A percentile compares a stretch with the other conserved stretches of the same genome.
Conservation (phyloP, 1,140 invertebrate genomes). For the Vanessa tameamea region DNA sequence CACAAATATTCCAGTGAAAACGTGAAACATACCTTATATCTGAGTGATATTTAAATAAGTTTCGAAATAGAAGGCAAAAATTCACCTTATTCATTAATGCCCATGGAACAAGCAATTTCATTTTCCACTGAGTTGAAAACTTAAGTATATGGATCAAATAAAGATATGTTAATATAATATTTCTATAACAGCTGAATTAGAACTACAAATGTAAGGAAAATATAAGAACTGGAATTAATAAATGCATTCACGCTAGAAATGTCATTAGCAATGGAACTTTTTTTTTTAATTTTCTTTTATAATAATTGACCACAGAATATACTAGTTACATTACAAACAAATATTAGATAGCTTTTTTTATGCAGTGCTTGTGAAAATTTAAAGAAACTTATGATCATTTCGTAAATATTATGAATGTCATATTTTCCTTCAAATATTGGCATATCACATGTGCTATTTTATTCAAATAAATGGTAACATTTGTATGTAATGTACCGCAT, state of each 20-base stretch:
- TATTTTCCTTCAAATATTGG: background rate
- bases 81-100: too few species aligned
- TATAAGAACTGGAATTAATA: slow-evolving; percentile 5
- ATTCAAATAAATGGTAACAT: background rate
- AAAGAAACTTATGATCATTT: too few species aligned
- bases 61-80: too few species aligned
- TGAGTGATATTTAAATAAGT: too few species aligned
- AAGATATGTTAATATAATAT: background rate
- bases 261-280: background rate
- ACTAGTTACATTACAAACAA: too few species aligned
- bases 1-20: too few species aligned
- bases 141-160: background rate
- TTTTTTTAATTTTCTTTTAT: background rate
- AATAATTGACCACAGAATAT: background rate
- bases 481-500: background rate
- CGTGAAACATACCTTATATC: too few species aligned
- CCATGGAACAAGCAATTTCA: too few species aligned
- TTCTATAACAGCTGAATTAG: background rate
- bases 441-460: background rate
- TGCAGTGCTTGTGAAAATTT: too few species aligned
- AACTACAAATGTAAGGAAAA: background rate
- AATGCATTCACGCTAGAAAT: background rate
- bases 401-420: too few species aligned
- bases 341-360: too few species aligned
- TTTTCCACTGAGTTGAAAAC: too few species aligned